Evolutionary conservation across 2,113 vertebrate genomes (phyloP), one percentile per base, ranked within the genome.

Genomic region (Tragelaphus imberbis): DNA sequence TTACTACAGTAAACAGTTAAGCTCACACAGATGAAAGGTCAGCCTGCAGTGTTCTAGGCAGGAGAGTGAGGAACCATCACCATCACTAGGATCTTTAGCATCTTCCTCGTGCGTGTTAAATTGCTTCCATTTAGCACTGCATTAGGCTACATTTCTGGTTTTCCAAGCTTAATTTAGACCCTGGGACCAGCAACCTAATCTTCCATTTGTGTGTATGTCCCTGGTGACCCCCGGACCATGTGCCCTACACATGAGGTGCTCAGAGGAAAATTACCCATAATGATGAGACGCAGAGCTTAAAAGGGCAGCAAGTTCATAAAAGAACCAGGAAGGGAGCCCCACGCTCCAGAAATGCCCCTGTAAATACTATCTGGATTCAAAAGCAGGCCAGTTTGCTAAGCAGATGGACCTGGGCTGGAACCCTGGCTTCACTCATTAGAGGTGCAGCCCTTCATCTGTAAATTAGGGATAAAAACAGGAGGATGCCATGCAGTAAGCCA

Each of bases 31-130:
- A 40, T 5, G 8, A n/a, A 47, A 27, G 53, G 23, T n/a, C 33
- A 11, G 25, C 40, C 9, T 5, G 16, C 21, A 8, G 21, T 6
- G 4, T 71, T 91, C 5, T 21, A 59, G 58, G 59, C 17, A n/a
- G 4, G 6, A 65, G 30, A 56, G 23, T 3, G 6, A n/a, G 16
- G 11, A 2, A 5, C 44, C 1, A 19, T 59, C 12, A 3, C 19
- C 11, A 6, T 36, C 15, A 12, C 13, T 2, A 17, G 5, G 14
- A 36, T 14, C 7, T 33, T 36, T 16, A 87, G 30, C 30, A 5
- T 56, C 75, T n/a, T 44, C 65, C 25, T 92, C 4, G 13, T 25
- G 36, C 2, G 0, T 77, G 36, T 23, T 44, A 27, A 77, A 44
- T 7, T 14, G 71, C 36, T 44, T 7, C 21, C 14, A 12, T 14